phyloP scores from a whole-genome alignment of 2,113 vertebrate genomes.

The Microtus ochrogaster region DNA sequence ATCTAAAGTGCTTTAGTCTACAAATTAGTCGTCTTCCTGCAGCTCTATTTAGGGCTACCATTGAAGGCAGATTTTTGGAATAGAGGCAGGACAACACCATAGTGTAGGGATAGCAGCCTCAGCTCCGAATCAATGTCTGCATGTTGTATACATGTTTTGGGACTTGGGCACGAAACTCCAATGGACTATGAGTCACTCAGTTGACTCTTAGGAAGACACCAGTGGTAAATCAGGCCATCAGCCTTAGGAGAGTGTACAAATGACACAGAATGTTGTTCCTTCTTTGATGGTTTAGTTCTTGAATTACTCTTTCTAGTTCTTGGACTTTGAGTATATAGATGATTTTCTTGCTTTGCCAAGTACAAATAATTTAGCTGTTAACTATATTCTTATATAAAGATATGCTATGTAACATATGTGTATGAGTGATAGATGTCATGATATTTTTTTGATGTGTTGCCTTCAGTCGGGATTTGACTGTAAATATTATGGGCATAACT shows the following conservation, averaged over 20 bases:
- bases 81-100: neutral
- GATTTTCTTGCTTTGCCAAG: slow-evolving; percentile 22
- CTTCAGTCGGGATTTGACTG: neutral
- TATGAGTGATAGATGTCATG: neutral
- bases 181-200: slow-evolving; percentile 80
- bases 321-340: slow-evolving; percentile 77
- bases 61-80: slow-evolving; percentile 39
- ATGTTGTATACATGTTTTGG: slow-evolving; percentile 63
- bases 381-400: neutral
- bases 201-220: slow-evolving; percentile 77
- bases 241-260: neutral
- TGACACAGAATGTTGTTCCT: slow-evolving; percentile 11
- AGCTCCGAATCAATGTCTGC: slow-evolving; percentile 48
- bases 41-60: slow-evolving; percentile 18
- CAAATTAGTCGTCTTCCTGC: slow-evolving; percentile 45
- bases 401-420: neutral
- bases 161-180: slow-evolving; percentile 73
- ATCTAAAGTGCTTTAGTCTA: slow-evolving; percentile 53
- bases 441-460: neutral
- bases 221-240: slow-evolving; percentile 79
- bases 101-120: neutral
- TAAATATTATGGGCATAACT: neutral
- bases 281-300: slow-evolving; percentile 51
- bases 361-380: slow-evolving; percentile 47
- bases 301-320: slow-evolving; percentile 77